Base-by-base conservation (phyloP, 2,113 vertebrate genomes). In the Microcebus jonahi region DNA sequence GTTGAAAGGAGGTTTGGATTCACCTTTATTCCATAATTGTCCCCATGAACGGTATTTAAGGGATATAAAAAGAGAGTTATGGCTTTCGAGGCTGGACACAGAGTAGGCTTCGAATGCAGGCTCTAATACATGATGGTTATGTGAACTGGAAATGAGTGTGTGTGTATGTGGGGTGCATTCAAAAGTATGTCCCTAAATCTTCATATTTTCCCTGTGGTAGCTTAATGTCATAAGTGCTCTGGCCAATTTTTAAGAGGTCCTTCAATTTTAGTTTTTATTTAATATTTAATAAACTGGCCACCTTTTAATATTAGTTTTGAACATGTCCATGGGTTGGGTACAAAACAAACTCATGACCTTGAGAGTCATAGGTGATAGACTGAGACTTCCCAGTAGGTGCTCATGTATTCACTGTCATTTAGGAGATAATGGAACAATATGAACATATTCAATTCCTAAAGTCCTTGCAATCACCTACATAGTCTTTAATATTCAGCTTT, bases 401-500 rank as follows among this genome's bases (percentile, higher is more conserved):
- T 59, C 5, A 5, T 4, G 9, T 75, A 57, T 88, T 36, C 21
- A 8, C 5, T 68, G 45, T 59, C n/a, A 21, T 14, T 29, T 3
- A 79, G 14, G 29, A 85, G 15, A 20, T 53, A 70, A 31, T 25
- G 12, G 15, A 59, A 61, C 70, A 36, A 3, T 4, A 81, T 6
- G 36, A 79, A 70, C 15, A n/a, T 68, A 36, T 23, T 63, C 0
- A 25, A 34, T 57, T 91, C 4, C 65, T 90, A 88, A 95, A 91
- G 92, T 97, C 79, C 55, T 86, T 85, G 57, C 21, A 6, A 93
- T 77, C 94, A 91, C 87, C 63, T 91, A 65, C 48, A 61, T 25
- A 48, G 45, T 73, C 89, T 94, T 61, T 87, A 50, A 68, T 71
- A 90, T 29, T 94, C 45, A 91, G 48, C 39, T 98, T 93, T 77